phyloP scores from a whole-genome alignment of 1,140 invertebrate species.

The Brachionus asplanchnoidis region DNA sequence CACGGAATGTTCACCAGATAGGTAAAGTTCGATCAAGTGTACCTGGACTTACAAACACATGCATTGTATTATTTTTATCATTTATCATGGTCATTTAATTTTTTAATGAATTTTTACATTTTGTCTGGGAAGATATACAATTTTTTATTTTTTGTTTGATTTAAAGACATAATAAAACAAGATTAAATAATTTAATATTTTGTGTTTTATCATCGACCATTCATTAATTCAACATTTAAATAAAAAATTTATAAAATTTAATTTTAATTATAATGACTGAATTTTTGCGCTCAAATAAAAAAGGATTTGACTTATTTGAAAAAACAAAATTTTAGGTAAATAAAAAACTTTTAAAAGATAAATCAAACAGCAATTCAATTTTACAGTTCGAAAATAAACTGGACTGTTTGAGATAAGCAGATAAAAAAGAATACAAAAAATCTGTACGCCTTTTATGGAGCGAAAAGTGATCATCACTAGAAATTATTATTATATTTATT shows the following conservation, averaged over 20 bases:
- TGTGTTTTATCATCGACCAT: not conserved
- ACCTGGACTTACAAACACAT: not conserved
- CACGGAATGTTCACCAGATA: not conserved
- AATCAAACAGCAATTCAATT: too few relatives aligned
- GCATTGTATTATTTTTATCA: not conserved
- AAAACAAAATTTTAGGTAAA: too few relatives aligned
- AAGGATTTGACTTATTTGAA: not conserved
- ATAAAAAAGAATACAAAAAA: too few relatives aligned
- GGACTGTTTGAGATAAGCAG: too few relatives aligned
- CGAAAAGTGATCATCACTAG: too few relatives aligned
- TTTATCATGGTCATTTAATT: slow-evolving; percentile 9
- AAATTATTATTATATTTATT: too few relatives aligned
- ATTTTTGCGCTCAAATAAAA: not conserved
- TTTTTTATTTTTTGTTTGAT: not conserved
- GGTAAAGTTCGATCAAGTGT: not conserved
- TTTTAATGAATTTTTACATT: slow-evolving; percentile 17
- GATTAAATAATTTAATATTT: not conserved
- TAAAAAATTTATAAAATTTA: not conserved
- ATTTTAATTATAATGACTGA: not conserved
- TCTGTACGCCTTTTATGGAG: too few relatives aligned
- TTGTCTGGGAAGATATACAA: not conserved
- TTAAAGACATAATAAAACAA: not conserved
- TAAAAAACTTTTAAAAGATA: too few relatives aligned
- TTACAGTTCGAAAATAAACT: too few relatives aligned
- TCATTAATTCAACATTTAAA: not conserved